phyloP scores from a whole-genome alignment of 2,113 vertebrate genomes.

The rat (Rattus norvegicus) region DNA sequence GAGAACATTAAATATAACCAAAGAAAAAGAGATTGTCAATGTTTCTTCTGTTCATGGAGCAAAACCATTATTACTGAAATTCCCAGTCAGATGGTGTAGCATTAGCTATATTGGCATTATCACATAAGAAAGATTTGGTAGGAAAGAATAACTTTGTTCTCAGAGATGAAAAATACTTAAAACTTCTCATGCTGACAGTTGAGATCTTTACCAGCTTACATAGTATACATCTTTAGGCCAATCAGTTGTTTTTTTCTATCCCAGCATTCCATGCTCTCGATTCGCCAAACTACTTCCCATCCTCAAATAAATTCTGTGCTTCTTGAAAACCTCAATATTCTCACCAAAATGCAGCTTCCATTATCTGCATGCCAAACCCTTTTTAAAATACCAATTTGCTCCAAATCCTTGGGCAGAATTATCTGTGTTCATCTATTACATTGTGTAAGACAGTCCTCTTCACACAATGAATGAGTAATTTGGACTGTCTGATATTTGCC shows the following conservation, averaged over 20 bases:
- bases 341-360: not conserved
- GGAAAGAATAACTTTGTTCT: not conserved
- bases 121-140: not conserved
- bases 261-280: not conserved
- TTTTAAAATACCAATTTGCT: constrained; percentile 3
- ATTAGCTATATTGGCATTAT: not conserved
- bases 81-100: not conserved
- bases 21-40: not conserved
- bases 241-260: not conserved
- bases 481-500: not conserved
- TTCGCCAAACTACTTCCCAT: not conserved
- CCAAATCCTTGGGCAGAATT: not conserved
- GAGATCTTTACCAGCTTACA: not conserved
- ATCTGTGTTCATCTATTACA: not conserved
- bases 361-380: not conserved
- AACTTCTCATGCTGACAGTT: not conserved
- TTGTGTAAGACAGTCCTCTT: not conserved
- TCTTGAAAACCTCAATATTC: not conserved
- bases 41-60: not conserved
- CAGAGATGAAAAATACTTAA: not conserved
- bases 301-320: not conserved
- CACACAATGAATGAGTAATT: not conserved
- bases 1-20: not conserved
- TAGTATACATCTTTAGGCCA: not conserved
- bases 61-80: not conserved